Evolutionary conservation across 2,888 invertebrate genomes (phyloP), one percentile per base, ranked within the genome.

Genomic region (Ochlodes sylvanus): DNA sequence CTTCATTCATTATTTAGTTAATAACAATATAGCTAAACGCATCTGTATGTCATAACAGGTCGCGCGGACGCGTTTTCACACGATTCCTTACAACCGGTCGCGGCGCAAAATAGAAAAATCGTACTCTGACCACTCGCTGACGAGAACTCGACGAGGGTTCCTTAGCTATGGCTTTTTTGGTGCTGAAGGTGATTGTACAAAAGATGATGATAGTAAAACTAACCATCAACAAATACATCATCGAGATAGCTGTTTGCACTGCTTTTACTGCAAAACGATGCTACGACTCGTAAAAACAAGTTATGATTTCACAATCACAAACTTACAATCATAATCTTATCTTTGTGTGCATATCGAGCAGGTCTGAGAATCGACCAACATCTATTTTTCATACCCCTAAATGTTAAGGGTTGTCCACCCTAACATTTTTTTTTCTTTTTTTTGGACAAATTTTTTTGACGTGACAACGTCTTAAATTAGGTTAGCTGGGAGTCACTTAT

Each of bases 71-170:
- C 77, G 77, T 85, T 83, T 87, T 90, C 89, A 84, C 89, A 89
- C 89, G 90, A 84, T 84, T 71, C 69, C 74, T 84, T 82, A 76
- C 83, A 81, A 90, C 90, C 88, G 89, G 89, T 89, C 78, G 9
- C 63, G 69, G 70, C 69, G 74, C 75, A 77, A 76, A 76, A 76
- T 73, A 73, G 80, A 83, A 79, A 82, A 79, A 83, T 76, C 73
- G 72, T 77, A 75, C 32, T 55, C 50, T 60, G 34, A 42, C 34
- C 54, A 75, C 72, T 72, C n/a, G n/a, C n/a, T 63, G 34, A 71
- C 47, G 71, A 68, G 65, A 62, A 5, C 27, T 69, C 58, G 3
- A 10, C 1, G 4, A 68, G 80, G 82, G 83, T 80, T 66, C 66
- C 42, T 41, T 65, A 58, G n/a, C 3, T 47, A 47, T 38, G 38